Evolutionary conservation across 1,140 invertebrate species (phyloP).

Genomic region (Helicoverpa zea): DNA sequence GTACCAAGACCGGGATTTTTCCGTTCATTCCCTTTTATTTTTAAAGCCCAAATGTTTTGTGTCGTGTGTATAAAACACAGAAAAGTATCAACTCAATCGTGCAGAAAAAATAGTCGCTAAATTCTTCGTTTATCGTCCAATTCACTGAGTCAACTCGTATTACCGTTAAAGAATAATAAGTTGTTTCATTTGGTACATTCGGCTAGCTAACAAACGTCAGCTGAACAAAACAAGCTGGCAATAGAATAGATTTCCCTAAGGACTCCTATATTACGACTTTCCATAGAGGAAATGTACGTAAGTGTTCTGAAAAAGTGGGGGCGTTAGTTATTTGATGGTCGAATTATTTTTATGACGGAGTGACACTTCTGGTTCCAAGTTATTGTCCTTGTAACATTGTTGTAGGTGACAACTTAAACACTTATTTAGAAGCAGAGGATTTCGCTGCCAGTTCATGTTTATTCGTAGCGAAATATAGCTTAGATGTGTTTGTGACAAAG

Average conservation of each 20-base stretch:
- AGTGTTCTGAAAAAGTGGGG: conserved; percentile 45
- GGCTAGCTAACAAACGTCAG: conserved; percentile 65
- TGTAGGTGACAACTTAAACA: conserved; percentile 5
- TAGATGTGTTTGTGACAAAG: too few relatives aligned
- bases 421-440: neutral
- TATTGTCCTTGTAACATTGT: conserved; percentile 22
- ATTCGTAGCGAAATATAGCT: too few relatives aligned
- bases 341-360: conserved; percentile 38
- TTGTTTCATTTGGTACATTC: conserved; percentile 57
- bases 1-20: neutral
- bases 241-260: conserved; percentile 78
- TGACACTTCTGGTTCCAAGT: conserved; percentile 15
- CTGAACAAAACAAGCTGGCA: conserved; percentile 77
- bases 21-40: neutral
- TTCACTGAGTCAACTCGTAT: conserved; percentile 42
- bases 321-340: conserved; percentile 31
- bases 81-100: conserved; percentile 6
- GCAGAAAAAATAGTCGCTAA: conserved; percentile 18
- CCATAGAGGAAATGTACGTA: conserved; percentile 59
- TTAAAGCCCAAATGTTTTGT: neutral
- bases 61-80: neutral
- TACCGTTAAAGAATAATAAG: conserved; percentile 47
- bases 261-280: conserved; percentile 73
- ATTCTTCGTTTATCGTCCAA: conserved; percentile 15
- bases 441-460: too few relatives aligned